Conservation (phyloP, 2,888 invertebrate species). For the Ochropleura leucogaster region DNA sequence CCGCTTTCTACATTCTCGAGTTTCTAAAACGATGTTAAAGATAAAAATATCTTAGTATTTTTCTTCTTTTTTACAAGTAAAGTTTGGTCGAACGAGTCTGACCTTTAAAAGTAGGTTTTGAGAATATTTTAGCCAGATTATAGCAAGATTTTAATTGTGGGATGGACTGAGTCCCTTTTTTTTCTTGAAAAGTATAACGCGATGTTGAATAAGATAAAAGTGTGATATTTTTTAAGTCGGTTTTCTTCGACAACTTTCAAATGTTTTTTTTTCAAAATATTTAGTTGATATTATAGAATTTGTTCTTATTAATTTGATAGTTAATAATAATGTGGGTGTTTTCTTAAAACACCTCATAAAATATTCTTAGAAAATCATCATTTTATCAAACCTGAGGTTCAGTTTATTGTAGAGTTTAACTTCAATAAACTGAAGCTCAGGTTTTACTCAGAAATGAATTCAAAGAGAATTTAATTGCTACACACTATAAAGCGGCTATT, state of each 20-base stretch:
- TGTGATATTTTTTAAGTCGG: not conserved
- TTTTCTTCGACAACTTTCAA: not conserved
- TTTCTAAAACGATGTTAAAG: slow-evolving; percentile 47
- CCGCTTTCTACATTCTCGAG: slow-evolving; percentile 45
- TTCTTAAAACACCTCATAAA: not conserved
- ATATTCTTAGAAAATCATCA: not conserved
- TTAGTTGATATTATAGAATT: not conserved
- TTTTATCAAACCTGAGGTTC: not conserved
- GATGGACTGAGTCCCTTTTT: slow-evolving; percentile 3
- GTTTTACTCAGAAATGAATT: slow-evolving; percentile 1
- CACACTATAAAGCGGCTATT: not conserved
- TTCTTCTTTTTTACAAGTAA: slow-evolving; percentile 37
- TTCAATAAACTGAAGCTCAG: not conserved
- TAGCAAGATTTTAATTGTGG: slow-evolving; percentile 11
- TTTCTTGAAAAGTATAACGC: not conserved
- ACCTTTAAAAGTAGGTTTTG: slow-evolving; percentile 10
- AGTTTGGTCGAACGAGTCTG: slow-evolving; percentile 33
- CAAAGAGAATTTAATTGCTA: not conserved
- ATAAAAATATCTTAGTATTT: slow-evolving; percentile 38
- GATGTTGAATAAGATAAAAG: not conserved
- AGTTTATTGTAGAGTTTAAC: too few relatives aligned
- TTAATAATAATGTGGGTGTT: not conserved
- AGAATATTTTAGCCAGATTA: slow-evolving; percentile 30
- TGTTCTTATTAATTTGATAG: not conserved
- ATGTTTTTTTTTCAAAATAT: not conserved